Base-by-base conservation (phyloP, 2,797 vertebrate species). In the Parauchenoglanis ngamensis region DNA sequence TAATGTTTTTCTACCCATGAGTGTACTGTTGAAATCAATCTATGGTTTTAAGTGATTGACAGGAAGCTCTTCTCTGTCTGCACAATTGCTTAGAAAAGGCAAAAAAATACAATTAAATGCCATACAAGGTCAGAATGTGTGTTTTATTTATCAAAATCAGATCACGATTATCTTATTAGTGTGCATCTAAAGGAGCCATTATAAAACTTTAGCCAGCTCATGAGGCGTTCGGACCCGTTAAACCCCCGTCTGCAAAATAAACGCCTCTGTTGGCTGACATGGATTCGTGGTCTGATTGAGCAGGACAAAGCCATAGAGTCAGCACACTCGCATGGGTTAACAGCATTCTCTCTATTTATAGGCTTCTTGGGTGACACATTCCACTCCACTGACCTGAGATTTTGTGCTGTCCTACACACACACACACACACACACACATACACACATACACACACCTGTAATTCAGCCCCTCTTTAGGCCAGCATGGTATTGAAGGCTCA, bases 331-430 rank as follows among this genome's bases (percentile, higher is more conserved):
- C 15, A 61, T 67, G 77, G 86, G 59, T 87, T 80, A 77, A 76
- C 44, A 86, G 68, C 88, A 80, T 86, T 65, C 72, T 72, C 67
- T 44, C 52, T 79, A 85, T 86, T 90, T 86, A 83, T 79, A 87
- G 85, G 11, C n/a, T 65, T 61, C 44, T 40, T 15, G 7, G 35
- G 79, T 84, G 85, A 84, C 75, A 67, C 67, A 40, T 73, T 80
- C 68, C 57, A 70, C 73, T 86, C 80, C 23, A 83, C 61, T 86
- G 73, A 70, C 80, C 85, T 84, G 81, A 52, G 46, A 70, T 70
- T 84, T 57, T 31, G 17, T 87, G 28, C 59, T 68, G 46, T 28
- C 4, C 57, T 6, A 2, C 23, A 72, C 23, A 87, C 28, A 83
- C n/a, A 54, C 72, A 49, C 25, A 44, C 70, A 68, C 28, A 21